Evolutionary conservation across 2,113 vertebrate species (phyloP).

Genomic region (Himantopus leucocephalus): DNA sequence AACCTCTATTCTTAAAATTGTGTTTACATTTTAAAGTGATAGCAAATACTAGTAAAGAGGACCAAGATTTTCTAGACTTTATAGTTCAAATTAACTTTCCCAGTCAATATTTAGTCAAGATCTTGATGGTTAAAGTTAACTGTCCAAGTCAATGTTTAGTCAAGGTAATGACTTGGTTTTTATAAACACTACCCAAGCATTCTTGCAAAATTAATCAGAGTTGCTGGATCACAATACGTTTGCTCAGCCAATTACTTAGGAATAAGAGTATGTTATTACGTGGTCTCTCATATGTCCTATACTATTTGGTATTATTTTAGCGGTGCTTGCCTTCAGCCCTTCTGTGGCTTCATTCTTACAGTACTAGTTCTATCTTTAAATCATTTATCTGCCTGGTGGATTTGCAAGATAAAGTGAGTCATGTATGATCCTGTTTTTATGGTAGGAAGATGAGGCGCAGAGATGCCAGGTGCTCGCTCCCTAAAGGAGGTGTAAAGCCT

Average conservation of each 20-base stretch:
- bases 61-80: constrained; percentile 11
- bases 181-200: constrained; percentile 23
- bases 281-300: not conserved
- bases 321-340: not conserved
- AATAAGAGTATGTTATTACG: not conserved
- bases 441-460: not conserved
- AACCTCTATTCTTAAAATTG: not conserved
- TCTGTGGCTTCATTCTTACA: not conserved
- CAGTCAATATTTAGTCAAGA: constrained; percentile 59
- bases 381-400: not conserved
- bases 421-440: not conserved
- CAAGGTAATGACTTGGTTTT: constrained; percentile 62
- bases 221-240: not conserved
- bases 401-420: not conserved
- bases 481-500: not conserved
- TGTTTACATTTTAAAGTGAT: constrained; percentile 23
- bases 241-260: constrained; percentile 40
- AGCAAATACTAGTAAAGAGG: constrained; percentile 30
- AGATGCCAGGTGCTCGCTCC: not conserved
- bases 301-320: not conserved
- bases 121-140: constrained; percentile 51
- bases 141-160: constrained; percentile 55
- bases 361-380: not conserved
- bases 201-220: constrained; percentile 50
- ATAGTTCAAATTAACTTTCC: constrained; percentile 52